Base-by-base conservation (phyloP, 1,140 invertebrate genomes). In the Papilio dardanus region DNA sequence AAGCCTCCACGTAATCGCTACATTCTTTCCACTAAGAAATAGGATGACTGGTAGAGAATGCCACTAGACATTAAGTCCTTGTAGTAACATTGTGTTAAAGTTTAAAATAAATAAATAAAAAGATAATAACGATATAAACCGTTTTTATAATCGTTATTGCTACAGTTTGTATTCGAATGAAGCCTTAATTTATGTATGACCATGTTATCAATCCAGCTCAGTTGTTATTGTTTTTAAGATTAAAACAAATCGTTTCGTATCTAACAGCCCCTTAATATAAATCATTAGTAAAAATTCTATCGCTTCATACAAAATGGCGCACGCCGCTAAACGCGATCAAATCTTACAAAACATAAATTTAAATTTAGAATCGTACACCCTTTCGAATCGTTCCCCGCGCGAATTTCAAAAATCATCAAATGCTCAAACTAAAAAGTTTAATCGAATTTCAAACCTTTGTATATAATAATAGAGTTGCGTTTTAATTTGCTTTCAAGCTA, bases 311-410 rank as follows among this genome's bases (percentile, higher is more conserved):
- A 78, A 80, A 88, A 83, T 81, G 83, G 84, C 83, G 87, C 80
- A 84, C 81, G 83, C 84, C 84, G 84, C 85, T 87, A 87, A 89
- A 86, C 84, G 85, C 82, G 91, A 92, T 92, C 89, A 86, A 76
- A 92, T 92, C 91, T 92, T 85, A 87, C 87, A 86, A 88, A 88
- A 92, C 91, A 92, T 92, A 92, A 92, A 92, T 92, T 92, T 87
- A 88, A 89, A 92, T 89, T 91, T 90, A 88, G 83, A 89, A 89
- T 80, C 81, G 80, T 83, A 84, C 85, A 89, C 89, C 88, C 89
- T 89, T 89, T 90, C 74, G 75, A 81, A 80, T 67, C 42, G 77
- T 71, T 77, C 81, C 84, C 85, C 87, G 79, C 78, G 80, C 78
- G 83, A 84, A 79, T 87, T 88, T 87, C 76, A 82, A 85, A 86